Base-by-base conservation (phyloP, 1,140 invertebrate species). In the Anagrus nilaparvatae region DNA sequence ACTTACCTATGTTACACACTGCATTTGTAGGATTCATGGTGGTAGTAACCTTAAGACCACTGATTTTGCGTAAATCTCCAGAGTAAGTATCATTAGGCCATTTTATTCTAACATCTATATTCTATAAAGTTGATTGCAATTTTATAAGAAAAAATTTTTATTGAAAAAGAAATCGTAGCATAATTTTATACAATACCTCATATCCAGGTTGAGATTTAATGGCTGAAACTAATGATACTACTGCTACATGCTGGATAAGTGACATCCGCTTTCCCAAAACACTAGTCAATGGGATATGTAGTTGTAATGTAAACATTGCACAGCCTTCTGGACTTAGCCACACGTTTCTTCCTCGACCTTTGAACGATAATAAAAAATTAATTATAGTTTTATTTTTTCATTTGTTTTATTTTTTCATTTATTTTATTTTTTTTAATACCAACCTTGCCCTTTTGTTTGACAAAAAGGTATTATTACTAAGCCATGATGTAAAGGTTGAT, bases 11-110 rank as follows among this genome's bases (percentile, higher is more conserved):
- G 57, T 83, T 79, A 33, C 85, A 71, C 44, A 84, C 68, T 16
- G 81, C 74, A 17, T 68, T 60, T 14, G 75, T 61, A 1, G 71
- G 73, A 29, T 75, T 60, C 2, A 84, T 60, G 9, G 73, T 74
- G 23, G 84, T 82, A 12, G 73, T 80, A 1, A 89, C 78, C 4
- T 94, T 65, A 16, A 92, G 69, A 24, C 95, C 95, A 20, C 92
- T 93, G 48, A 98, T 76, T 73, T 98, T 98, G 1, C 74, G 66
- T 1, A 72, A 67, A 25, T 75, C 71, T 35, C 79, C 76, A 36
- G 74, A 77, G 59, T 96, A 97, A 39, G 97, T 81, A 67, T 98
- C 95, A 69, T 98, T 98, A 17, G 95, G 95, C 95, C 95, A 98
- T 71, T 98, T 98, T 14, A 87, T 58, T 49, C 67, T 59, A 1